These are phyloP conservation scores for Nibea coibor DNA, from an alignment of 2,113 vertebrate genomes.

Conservation along the genomic window DNA sequence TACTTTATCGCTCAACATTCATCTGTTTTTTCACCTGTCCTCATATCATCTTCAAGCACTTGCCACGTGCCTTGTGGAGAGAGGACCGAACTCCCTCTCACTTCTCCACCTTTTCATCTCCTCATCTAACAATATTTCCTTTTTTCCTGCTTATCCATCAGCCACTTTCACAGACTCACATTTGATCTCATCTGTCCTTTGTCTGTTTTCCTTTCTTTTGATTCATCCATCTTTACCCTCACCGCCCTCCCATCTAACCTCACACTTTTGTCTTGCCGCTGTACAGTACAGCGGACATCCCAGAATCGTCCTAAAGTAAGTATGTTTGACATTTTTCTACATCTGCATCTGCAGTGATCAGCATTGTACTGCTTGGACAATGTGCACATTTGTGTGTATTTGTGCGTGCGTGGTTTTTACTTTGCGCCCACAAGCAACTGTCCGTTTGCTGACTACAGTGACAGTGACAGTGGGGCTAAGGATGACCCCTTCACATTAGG, in stretches of 20 bases:
- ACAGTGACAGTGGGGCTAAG: conserved; percentile 16
- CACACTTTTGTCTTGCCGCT: conserved; percentile 27
- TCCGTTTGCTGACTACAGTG: conserved; percentile 44
- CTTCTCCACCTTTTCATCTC: conserved; percentile 21
- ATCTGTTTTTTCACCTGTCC: background rate
- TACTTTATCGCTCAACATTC: background rate
- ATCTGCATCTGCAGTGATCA: conserved; percentile 37
- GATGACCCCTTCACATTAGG: conserved; percentile 52
- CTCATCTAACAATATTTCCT: conserved; percentile 4
- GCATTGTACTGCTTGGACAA: conserved; percentile 27
- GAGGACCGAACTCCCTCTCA: background rate
- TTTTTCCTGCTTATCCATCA: background rate
- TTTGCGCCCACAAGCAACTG: conserved; percentile 10
- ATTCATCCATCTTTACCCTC: conserved; percentile 30
- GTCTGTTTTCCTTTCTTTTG: conserved; percentile 16
- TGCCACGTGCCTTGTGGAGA: background rate
- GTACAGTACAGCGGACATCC: conserved; percentile 26
- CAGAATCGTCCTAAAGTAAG: conserved; percentile 68
- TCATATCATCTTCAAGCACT: background rate
- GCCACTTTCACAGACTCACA: background rate
- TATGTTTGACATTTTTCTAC: conserved; percentile 47
- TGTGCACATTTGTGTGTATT: conserved; percentile 2
- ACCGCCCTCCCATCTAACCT: conserved; percentile 17
- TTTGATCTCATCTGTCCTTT: conserved; percentile 10
- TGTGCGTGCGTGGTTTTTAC: conserved; percentile 27